Conservation (phyloP, 1,140 invertebrate species). For the Goniozus legneri region DNA sequence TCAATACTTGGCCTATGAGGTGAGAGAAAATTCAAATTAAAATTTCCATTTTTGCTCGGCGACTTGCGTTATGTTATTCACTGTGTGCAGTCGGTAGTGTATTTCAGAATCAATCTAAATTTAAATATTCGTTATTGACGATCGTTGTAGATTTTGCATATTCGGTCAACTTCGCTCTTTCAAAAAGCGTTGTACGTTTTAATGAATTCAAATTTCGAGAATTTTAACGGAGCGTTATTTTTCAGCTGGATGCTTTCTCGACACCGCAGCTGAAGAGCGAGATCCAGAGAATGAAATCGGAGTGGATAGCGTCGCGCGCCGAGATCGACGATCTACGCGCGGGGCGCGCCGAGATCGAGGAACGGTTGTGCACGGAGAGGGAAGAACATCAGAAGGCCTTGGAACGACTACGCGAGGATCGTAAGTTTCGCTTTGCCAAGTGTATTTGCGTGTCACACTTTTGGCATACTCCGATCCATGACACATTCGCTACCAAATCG, state of each 20-base stretch:
- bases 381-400: constrained; percentile 38
- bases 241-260: constrained; percentile 61
- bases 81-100: no score
- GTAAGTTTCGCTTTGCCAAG: constrained; percentile 33
- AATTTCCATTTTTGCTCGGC: no score
- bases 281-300: constrained; percentile 51
- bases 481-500: no score
- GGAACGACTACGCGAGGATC: constrained; percentile 38
- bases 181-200: no score
- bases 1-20: constrained; percentile 68
- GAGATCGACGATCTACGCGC: constrained; percentile 56
- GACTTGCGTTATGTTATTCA: no score
- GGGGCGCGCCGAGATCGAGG: constrained; percentile 54
- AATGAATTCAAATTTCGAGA: no score
- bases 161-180: no score
- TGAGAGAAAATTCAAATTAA: no score
- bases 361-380: constrained; percentile 52
- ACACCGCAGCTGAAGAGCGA: constrained; percentile 56
- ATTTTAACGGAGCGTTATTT: no score
- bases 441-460: constrained; percentile 14
- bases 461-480: constrained; percentile 1
- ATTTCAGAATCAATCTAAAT: no score
- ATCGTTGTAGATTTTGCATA: no score
- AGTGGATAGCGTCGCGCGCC: constrained; percentile 50
- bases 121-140: no score